Base-by-base conservation (phyloP, 2,888 invertebrate genomes). In the Agrochola litura region DNA sequence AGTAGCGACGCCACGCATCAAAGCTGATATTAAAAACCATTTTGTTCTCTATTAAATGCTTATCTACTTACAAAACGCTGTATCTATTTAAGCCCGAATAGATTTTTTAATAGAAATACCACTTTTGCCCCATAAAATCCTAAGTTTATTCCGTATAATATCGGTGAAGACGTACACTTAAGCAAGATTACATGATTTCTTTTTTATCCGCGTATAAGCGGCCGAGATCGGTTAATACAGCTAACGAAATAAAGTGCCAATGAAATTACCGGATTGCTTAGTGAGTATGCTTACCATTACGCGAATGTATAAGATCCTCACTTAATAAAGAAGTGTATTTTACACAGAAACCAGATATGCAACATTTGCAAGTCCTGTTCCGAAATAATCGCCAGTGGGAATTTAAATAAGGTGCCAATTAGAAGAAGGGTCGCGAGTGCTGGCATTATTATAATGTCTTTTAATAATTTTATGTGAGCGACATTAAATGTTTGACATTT, bases 341-440 rank as follows among this genome's bases (percentile, higher is more conserved):
- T 93, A 94, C 92, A 92, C 90, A 88, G 90, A 91, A 93, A 93
- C 93, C 93, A 90, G 95, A 93, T 92, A 92, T 91, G 92, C 92
- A 90, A 91, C 92, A 91, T 92, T 89, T 90, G 91, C 89, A 88
- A 90, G 89, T 91, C 92, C 90, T 89, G 92, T 92, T 92, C 93
- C 92, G 86, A 95, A 95, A 95, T 94, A 93, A 94, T 94, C 92
- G 92, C 91, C 90, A 85, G 91, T 90, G 90, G 88, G 94, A 94
- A 95, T 95, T 95, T 94, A 94, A 95, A 95, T 95, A 95, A 94
- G 93, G 93, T 94, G 94, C 94, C 95, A 95, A 95, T 96, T 95
- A 96, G 95, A 95, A 93, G 90, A 87, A 89, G 88, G 90, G 86
- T 90, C 89, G 91, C 86, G 89, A 90, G 89, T 90, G 90, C 89